Evolutionary conservation across 2,888 invertebrate species (phyloP).

Genomic region (Willowsia nigromaculata): DNA sequence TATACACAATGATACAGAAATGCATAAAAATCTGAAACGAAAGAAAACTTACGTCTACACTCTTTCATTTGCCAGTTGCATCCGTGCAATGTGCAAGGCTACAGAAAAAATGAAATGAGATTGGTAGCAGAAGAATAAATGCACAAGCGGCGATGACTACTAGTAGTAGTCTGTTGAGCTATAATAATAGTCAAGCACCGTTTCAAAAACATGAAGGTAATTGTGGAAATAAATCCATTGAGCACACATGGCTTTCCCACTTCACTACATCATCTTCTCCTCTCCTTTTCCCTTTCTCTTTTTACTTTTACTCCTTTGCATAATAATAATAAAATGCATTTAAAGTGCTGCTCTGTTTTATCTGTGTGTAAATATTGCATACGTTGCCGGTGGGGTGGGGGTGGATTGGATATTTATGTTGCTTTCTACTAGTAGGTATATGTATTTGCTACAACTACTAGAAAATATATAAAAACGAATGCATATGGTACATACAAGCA

Average conservation of each 20-base stretch:
- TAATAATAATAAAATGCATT: slow-evolving; percentile 55
- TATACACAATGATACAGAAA: background rate
- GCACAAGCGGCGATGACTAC: background rate
- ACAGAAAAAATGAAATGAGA: background rate
- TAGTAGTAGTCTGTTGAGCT: background rate
- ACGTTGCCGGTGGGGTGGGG: background rate
- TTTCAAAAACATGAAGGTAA: slow-evolving; percentile 55
- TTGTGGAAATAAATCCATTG: slow-evolving; percentile 68
- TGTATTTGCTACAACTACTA: background rate
- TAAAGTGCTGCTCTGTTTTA: slow-evolving; percentile 52
- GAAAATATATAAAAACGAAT: background rate
- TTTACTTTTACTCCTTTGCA: slow-evolving; percentile 10
- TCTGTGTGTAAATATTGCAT: slow-evolving; percentile 41
- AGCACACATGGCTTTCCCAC: slow-evolving; percentile 67
- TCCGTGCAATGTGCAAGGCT: background rate
- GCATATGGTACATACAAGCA: background rate
- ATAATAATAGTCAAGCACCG: slow-evolving; percentile 6
- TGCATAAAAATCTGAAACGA: background rate
- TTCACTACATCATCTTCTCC: slow-evolving; percentile 46
- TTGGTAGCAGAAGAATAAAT: slow-evolving; percentile 14
- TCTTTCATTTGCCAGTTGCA: background rate
- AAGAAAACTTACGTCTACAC: background rate
- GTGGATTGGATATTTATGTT: too few species aligned
- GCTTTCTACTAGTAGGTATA: background rate
- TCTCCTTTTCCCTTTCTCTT: background rate